These are phyloP conservation scores for Erythrolamprus reginae DNA, from an alignment of 2,113 vertebrate species.

Conservation along the genomic window DNA sequence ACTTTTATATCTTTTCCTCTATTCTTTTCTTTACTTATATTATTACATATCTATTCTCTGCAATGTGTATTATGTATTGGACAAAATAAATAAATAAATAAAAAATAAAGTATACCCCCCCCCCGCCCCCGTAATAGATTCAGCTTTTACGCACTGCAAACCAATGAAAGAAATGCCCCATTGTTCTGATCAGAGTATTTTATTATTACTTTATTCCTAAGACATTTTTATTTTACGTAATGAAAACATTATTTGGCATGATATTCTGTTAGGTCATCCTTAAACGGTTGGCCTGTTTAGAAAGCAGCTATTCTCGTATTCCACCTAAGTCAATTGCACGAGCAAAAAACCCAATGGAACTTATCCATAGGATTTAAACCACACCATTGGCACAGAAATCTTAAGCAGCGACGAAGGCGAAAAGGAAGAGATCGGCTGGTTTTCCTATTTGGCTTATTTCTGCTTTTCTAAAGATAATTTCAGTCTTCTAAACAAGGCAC, in stretches of 20 bases:
- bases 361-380: constrained; percentile 42
- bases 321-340: constrained; percentile 13
- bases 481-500: constrained; percentile 2
- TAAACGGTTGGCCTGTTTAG: constrained; percentile 22
- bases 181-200: constrained; percentile 53
- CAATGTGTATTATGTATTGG: too few relatives aligned
- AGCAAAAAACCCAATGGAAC: constrained; percentile 36
- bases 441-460: constrained; percentile 34
- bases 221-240: constrained; percentile 48
- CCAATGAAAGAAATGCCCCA: constrained; percentile 34
- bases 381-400: constrained; percentile 27
- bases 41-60: too few relatives aligned
- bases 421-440: not conserved
- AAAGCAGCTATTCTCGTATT: constrained; percentile 23
- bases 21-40: too few relatives aligned
- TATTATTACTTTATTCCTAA: constrained; percentile 48
- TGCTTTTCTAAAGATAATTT: constrained; percentile 34
- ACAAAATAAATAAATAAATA: too few relatives aligned
- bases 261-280: constrained; percentile 40
- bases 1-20: too few relatives aligned
- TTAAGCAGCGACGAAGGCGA: constrained; percentile 37
- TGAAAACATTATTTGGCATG: constrained; percentile 49
- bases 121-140: too few relatives aligned
- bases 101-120: too few relatives aligned
- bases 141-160: not conserved